Conservation (phyloP, 2,888 invertebrate species). For the Encarsia formosa region DNA sequence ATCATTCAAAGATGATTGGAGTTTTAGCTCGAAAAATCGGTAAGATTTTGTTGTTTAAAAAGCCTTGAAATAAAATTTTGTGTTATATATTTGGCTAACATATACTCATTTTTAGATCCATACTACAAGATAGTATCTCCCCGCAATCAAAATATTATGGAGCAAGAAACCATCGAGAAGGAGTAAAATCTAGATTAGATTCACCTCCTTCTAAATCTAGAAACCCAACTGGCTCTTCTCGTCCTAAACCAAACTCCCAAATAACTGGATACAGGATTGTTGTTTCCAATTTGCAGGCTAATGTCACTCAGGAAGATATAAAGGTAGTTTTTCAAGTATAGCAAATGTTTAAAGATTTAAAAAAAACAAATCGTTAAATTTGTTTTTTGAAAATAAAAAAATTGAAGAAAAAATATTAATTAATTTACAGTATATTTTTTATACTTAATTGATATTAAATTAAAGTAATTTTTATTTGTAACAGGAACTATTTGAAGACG, state of each 20-base stretch:
- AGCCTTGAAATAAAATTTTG: neutral
- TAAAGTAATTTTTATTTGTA: neutral
- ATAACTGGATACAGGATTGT: slow-evolving; percentile 76
- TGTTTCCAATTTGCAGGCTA: slow-evolving; percentile 82
- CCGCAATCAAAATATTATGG: slow-evolving; percentile 43
- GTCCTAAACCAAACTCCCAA: slow-evolving; percentile 48
- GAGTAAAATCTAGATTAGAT: slow-evolving; percentile 53
- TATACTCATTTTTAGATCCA: slow-evolving; percentile 36
- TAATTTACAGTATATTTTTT: slow-evolving; percentile 1
- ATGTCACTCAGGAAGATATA: slow-evolving; percentile 87
- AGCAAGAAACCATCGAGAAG: slow-evolving; percentile 38
- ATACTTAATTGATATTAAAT: neutral
- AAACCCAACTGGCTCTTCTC: slow-evolving; percentile 44
- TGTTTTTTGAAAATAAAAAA: too few relatives aligned
- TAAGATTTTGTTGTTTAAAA: slow-evolving; percentile 23
- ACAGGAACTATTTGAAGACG: slow-evolving; percentile 89
- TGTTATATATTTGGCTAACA: too few relatives aligned
- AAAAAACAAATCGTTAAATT: too few relatives aligned
- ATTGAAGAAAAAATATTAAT: neutral
- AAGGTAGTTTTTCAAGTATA: slow-evolving; percentile 56
- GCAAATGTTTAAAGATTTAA: too few relatives aligned
- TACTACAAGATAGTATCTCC: slow-evolving; percentile 40
- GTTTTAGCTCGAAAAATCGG: slow-evolving; percentile 43
- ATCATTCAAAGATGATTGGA: slow-evolving; percentile 42
- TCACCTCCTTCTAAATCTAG: slow-evolving; percentile 43